Base-by-base conservation (phyloP, 1,140 invertebrate genomes). In the Atta texana region DNA sequence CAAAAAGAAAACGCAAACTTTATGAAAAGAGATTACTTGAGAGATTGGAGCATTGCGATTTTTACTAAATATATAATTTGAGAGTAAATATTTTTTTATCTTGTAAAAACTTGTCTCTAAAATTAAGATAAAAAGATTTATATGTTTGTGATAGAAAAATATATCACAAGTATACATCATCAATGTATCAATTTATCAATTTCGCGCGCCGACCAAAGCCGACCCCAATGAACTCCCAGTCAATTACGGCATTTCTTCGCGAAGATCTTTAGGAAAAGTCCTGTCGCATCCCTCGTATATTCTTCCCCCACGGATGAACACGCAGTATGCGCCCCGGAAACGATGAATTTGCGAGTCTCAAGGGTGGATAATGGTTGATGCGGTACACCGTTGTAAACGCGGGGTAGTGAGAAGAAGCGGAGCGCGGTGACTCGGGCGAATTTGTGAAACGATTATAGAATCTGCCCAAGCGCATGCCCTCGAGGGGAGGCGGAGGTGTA, bases 161-260 rank as follows among this genome's bases (percentile, higher is more conserved):
- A 49, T 18, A 49, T 12, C 39, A 12, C 7, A 8, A 44, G 10
- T 44, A 24, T 51, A 49, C 14, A 53, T 34, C 68, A 24, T 21
- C 55, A 71, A 53, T 24, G 24, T 82, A 21, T 4, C n/a, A 12
- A 68, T 80, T 8, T 44, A 31, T 8, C 68, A 74, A 84, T 84
- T 82, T 61, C 34, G 55, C 18, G 55, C 24, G 39, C 3, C 68
- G 66, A 31, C 24, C 90, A 90, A 92, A 90, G 87, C 84, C 90
- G 84, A 86, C 85, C 85, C 88, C 89, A 89, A 92, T 91, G 91
- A 91, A 91, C 88, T 88, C 74, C 89, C 74, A 86, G 92, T 91
- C 92, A 92, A 92, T 92, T 92, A 92, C 85, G 85, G 31, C 39
- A 51, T 75, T 88, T 88, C 85, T 88, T 82, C 66, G 16, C 76